Evolutionary conservation across 2,113 vertebrate species (phyloP).

Genomic region (Agelaius tricolor): DNA sequence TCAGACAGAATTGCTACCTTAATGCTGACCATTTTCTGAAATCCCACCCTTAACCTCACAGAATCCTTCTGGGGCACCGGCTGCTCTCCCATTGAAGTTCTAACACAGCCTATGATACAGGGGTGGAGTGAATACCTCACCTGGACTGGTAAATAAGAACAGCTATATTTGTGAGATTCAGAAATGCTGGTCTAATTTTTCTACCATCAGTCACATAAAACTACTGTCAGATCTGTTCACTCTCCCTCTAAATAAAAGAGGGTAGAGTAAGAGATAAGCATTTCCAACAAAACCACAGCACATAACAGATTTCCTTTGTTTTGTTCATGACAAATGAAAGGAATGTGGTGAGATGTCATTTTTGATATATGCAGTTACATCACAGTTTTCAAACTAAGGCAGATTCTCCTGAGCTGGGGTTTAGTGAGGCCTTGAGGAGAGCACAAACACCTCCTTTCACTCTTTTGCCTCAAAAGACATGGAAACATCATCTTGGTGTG

Average conservation of each 20-base stretch:
- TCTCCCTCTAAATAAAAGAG: background rate
- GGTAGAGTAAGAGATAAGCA: background rate
- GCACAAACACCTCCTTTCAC: background rate
- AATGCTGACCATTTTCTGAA: background rate
- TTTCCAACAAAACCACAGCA: background rate
- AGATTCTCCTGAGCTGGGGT: background rate
- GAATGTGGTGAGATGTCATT: fast-evolving
- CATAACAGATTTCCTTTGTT: background rate
- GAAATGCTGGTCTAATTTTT: background rate
- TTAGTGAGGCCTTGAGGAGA: background rate
- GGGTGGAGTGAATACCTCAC: background rate
- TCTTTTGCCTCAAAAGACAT: background rate
- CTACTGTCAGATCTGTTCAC: background rate
- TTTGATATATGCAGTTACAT: background rate
- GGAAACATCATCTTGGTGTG: background rate
- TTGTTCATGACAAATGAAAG: background rate
- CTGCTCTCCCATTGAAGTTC: background rate
- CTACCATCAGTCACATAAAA: background rate
- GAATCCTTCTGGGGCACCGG: background rate
- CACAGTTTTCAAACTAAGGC: background rate
- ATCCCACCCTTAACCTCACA: background rate
- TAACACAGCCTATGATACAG: background rate
- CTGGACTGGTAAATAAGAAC: background rate
- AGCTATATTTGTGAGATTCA: background rate
- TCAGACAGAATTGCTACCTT: background rate